Evolutionary conservation across 1,140 invertebrate genomes (phyloP), one percentile per base, ranked within the genome.

Genomic region (Drosophila nannoptera): DNA sequence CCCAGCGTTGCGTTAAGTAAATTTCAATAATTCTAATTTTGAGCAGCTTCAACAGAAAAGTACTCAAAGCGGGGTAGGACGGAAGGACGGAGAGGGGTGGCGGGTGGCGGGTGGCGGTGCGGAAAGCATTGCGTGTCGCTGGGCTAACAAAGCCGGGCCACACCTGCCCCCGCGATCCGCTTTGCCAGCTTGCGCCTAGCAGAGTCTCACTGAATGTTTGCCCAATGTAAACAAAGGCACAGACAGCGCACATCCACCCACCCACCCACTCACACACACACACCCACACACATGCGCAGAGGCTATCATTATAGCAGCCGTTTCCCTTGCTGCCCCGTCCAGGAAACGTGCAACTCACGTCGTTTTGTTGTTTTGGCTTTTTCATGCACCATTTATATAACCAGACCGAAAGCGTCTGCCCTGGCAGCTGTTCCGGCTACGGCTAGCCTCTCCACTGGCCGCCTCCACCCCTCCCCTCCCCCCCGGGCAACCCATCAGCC

Each of bases 361-460:
- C 76, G 73, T 73, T 84, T 84, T 86, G 81, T 86, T 84, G 75
- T 80, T 86, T 84, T 86, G 81, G 80, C 81, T 84, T 84, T 84
- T 84, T 84, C 80, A 84, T 84, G 81, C 80, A 80, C 80, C 80
- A 84, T 84, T 84, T 84, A 84, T 84, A 84, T 80, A 86, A 77
- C 76, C 80, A 86, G 55, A 16, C 9, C 31, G 32, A 32, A 32
- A 62, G 60, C 48, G 69, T 73, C 59, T 63, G 67, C 73, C 53
- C 59, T 40, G 74, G 73, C 80, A 76, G 80, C 80, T 78, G 75
- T 59, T 82, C 62, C 62, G 62, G 67, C 71, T 78, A 8, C 40
- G 35, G 61, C 63, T 12, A 50, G 31, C 9, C 32, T 7, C 32
- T 35, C 29, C 1, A 16, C 12, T 22, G 22, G 22, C 22, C 8